Evolutionary conservation across 1,140 invertebrate species (phyloP), one percentile per base, ranked within the genome.

Genomic region (Trichomalopsis sarcophagae): DNA sequence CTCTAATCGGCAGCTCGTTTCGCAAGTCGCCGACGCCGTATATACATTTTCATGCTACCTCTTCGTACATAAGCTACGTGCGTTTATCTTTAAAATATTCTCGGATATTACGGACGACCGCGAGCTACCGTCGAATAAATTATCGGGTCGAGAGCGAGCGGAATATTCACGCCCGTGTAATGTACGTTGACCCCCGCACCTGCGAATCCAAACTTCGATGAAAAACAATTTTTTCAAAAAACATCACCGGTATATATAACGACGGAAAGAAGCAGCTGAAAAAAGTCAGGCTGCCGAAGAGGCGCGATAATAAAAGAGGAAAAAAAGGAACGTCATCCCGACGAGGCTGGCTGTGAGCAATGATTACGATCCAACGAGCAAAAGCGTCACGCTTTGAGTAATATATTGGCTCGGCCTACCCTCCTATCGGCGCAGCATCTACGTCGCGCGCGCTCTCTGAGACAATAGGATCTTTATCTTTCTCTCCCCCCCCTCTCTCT

Each of bases 381-480:
- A 81, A 80, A 79, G 55, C 55, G 78, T 84, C 76, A 75, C 50
- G 84, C 78, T 69, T 85, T 85, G 79, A 85, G 79, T 85, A 85
- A 85, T 81, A 85, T 85, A 85, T 85, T 69, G 71, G 69, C 40
- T 76, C 2, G 17, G 73, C 17, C 47, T 50, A 30, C 33, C 27
- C 44, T 55, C 44, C 66, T 84, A 84, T 84, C 83, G 44, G n/a
- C 66, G 11, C 62, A 73, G 75, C 68, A 84, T 84, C 83, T 84
- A 66, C 36, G 68, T 62, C 82, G 27, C 50, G 55, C 68, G 11
- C 17, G 62, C 74, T 27, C 82, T 30, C 82, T 30, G 71, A 84
- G 73, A 85, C 84, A 85, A 85, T 85, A 85, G 79, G 84, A 85
- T 85, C 84, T 69, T 85, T 81, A 85, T 85, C 77, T 78, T 40